A percentile compares a stretch with the other conserved stretches of the same genome.
Evolutionary conservation across 2,797 vertebrate species (phyloP).

Genomic region (Eutrigla gurnardus): DNA sequence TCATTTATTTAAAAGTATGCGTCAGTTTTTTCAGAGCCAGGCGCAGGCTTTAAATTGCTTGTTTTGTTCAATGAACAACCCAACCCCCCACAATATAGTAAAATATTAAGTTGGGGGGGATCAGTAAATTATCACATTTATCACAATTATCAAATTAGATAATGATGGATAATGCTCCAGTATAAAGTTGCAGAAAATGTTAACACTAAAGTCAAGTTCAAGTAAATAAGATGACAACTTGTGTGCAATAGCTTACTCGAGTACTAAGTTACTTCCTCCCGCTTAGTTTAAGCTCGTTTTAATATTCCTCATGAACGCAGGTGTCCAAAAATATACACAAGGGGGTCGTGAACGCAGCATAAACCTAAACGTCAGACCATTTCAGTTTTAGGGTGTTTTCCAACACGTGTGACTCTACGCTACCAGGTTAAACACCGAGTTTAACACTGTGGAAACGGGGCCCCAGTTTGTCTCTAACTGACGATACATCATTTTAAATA

Average conservation of each 20-base stretch:
- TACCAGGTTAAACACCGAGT: neutral
- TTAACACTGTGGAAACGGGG: neutral
- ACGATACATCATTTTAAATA: too few species aligned
- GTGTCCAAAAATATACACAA: too few species aligned
- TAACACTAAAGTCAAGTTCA: neutral
- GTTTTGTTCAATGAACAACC: too few species aligned
- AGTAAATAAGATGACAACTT: neutral
- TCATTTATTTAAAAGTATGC: too few species aligned
- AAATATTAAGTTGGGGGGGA: too few species aligned
- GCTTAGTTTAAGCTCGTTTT: neutral
- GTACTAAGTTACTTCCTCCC: neutral
- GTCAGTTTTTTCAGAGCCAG: too few species aligned
- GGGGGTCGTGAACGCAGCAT: conserved; percentile 19
- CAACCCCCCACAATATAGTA: too few species aligned
- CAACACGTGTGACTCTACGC: conserved; percentile 1
- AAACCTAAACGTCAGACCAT: neutral
- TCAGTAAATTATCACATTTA: too few species aligned
- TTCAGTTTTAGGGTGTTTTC: neutral
- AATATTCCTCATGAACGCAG: too few species aligned
- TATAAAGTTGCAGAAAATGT: neutral
- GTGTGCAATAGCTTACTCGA: neutral
- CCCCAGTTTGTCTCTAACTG: neutral
- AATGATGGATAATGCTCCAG: too few species aligned
- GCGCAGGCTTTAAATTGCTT: too few species aligned
- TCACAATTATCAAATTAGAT: neutral